These are phyloP conservation scores for Panthera uncia DNA, from an alignment of 2,113 vertebrate species.

Conservation along the genomic window DNA sequence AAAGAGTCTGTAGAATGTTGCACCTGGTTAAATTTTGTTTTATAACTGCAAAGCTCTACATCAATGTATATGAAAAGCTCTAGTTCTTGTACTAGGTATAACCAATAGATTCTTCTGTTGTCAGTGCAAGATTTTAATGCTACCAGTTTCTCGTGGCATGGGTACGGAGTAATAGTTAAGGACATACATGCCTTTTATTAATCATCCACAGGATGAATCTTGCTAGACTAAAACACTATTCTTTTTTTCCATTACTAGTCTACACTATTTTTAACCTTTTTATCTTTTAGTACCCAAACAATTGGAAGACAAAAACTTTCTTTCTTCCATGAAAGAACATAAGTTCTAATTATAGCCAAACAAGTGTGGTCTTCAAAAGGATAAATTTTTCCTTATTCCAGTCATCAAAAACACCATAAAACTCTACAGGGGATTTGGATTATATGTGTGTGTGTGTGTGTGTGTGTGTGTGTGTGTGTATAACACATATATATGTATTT, in stretches of 20 bases:
- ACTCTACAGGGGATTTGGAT: fast-evolving
- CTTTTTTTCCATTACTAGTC: background rate
- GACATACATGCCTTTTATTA: background rate
- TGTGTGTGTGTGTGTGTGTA: too few species aligned
- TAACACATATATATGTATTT: too few species aligned
- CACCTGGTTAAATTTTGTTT: background rate
- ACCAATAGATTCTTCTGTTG: background rate
- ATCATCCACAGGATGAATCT: background rate
- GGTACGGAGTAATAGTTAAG: background rate
- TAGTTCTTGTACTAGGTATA: background rate
- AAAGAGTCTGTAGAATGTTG: background rate
- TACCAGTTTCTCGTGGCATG: background rate
- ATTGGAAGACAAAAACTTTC: background rate
- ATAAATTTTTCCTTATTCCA: background rate
- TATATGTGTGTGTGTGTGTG: too few species aligned
- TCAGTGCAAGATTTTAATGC: background rate
- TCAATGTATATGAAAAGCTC: background rate
- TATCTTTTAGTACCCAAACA: background rate
- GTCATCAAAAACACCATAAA: constrained; percentile 4
- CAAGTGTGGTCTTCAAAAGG: background rate
- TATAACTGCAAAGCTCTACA: background rate
- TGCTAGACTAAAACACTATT: background rate
- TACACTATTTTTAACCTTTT: background rate
- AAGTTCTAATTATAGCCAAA: background rate
- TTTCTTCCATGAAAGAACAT: background rate